Conservation (phyloP, 2,888 invertebrate genomes). For the Cephalotes varians region DNA sequence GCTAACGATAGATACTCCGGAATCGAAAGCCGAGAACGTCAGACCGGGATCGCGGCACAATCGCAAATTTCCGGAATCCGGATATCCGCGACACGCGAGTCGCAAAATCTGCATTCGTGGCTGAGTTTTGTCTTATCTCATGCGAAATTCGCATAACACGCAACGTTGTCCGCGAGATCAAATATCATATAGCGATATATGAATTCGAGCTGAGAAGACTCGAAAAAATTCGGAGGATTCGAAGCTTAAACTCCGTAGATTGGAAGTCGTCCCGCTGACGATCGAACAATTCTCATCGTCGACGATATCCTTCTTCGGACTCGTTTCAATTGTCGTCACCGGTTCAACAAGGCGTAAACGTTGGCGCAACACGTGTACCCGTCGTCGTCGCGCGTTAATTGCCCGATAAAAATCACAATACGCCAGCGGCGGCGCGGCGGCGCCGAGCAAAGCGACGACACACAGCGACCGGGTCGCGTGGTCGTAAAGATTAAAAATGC, state of each 20-base stretch:
- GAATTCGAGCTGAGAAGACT: neutral
- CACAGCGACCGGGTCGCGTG: slow-evolving; percentile 66
- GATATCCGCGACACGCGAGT: neutral
- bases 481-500: slow-evolving; percentile 80
- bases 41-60: neutral
- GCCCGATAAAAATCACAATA: slow-evolving; percentile 86
- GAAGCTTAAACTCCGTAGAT: neutral
- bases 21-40: neutral
- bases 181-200: neutral
- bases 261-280: neutral
- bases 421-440: slow-evolving; percentile 76
- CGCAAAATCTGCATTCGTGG: neutral
- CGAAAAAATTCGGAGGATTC: neutral
- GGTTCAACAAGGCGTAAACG: slow-evolving; percentile 83
- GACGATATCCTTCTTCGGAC: slow-evolving; percentile 66
- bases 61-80: neutral
- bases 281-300: slow-evolving; percentile 13
- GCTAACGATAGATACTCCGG: slow-evolving; percentile 10
- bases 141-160: neutral
- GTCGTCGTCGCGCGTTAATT: slow-evolving; percentile 82
- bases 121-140: slow-evolving; percentile 6
- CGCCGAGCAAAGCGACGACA: slow-evolving; percentile 30
- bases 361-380: slow-evolving; percentile 82
- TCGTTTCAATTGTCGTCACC: slow-evolving; percentile 75
- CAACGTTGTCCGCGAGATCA: neutral